Conservation (phyloP, 1,140 invertebrate species). For the Monochamus saltuarius region DNA sequence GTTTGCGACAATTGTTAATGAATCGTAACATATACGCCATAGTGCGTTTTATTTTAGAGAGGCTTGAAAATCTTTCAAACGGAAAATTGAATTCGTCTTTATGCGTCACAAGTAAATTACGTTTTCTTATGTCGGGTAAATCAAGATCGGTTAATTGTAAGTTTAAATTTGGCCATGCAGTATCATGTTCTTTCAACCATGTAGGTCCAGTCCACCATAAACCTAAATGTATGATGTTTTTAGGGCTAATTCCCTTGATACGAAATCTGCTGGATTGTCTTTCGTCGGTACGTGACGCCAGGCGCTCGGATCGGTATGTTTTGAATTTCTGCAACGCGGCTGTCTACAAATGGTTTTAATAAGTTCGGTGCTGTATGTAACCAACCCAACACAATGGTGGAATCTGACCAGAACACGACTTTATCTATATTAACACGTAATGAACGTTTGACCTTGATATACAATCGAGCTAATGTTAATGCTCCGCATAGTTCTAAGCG, state of each 20-base stretch:
- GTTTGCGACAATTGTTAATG: too few relatives aligned
- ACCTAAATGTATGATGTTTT: constrained; percentile 27
- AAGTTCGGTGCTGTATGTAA: constrained; percentile 29
- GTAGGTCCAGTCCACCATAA: constrained; percentile 48
- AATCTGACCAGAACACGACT: constrained; percentile 49
- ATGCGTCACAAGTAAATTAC: too few relatives aligned
- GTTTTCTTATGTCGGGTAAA: too few relatives aligned
- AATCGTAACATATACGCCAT: too few relatives aligned
- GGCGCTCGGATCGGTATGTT: constrained; percentile 31
- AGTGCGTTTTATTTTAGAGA: too few relatives aligned
- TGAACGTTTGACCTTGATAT: constrained; percentile 17
- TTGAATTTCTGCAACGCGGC: constrained; percentile 48
- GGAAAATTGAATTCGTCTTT: too few relatives aligned
- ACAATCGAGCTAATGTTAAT: constrained; percentile 25
- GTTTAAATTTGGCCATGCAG: too few relatives aligned
- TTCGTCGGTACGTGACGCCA: constrained; percentile 48
- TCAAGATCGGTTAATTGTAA: too few relatives aligned
- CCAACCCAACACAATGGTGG: constrained; percentile 48
- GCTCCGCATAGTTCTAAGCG: constrained; percentile 37
- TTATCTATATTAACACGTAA: constrained; percentile 22
- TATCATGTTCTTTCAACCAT: too few relatives aligned
- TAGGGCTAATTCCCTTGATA: constrained; percentile 45
- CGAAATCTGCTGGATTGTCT: constrained; percentile 52
- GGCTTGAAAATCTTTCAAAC: too few relatives aligned
- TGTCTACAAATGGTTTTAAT: constrained; percentile 47